Base-by-base conservation (phyloP, 23 tunicate genomes). In the Botrylloides violaceus region DNA sequence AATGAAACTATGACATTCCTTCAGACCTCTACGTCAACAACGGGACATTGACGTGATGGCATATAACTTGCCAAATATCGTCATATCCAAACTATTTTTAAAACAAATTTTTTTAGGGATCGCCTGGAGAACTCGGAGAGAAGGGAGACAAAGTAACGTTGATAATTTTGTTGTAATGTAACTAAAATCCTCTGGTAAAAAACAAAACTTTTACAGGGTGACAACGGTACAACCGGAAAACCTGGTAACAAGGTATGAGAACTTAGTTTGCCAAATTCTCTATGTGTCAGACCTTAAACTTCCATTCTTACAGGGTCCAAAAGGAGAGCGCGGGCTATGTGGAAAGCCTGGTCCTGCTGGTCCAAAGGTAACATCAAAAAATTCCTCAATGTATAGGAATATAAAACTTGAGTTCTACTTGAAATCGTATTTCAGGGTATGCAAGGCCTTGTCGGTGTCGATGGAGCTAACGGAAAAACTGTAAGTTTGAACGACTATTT, bases 301-400 rank as follows among this genome's bases (percentile, higher is more conserved):
- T n/a, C n/a, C n/a, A n/a, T n/a, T n/a, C n/a, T n/a, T n/a, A 36
- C 77, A 83, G 92, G 92, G 92, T 6, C 36, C 61, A n/a, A 36
- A 64, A 36, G 92, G 92, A 38, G 68, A 25, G 12, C 72, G 36
- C 28, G 94, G 94, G 2, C 59, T 81, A 22, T 88, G 96, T 35
- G 96, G 96, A 71, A 82, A 76, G 32, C 87, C 88, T 15, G 96
- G 96, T 32, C 83, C 87, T 4, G 96, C 87, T 77, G 96, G 96
- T 21, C 65, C 65, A 20, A 24, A 60, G 65, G 65, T 60, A 60
- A 60, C 20, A 49, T 0, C 58, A 19, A n/a, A n/a, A n/a, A n/a
- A n/a, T n/a, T n/a, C n/a, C n/a, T n/a, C n/a, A n/a, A n/a, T n/a
- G n/a, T n/a, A n/a, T n/a, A n/a, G n/a, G n/a, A n/a, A n/a, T n/a